Conservation (phyloP, 1,140 invertebrate genomes). For the Melipona quadrifasciata region DNA sequence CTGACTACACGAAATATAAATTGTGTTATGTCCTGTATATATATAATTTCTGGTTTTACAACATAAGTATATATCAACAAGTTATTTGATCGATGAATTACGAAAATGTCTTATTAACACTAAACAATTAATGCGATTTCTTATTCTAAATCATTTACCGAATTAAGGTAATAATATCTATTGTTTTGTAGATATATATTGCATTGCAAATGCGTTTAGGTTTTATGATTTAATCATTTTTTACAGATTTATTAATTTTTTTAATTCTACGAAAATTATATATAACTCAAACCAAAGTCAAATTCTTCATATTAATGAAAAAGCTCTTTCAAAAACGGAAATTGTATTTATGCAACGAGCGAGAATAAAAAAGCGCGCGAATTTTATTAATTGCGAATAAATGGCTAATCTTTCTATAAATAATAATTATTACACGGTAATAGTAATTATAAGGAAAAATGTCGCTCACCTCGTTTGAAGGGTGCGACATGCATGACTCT, state of each 20-base stretch:
- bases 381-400: slow-evolving; percentile 29
- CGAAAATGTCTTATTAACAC: not conserved
- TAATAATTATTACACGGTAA: not conserved
- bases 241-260: not conserved
- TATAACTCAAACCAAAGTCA: no score
- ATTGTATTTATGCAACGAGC: slow-evolving; percentile 32
- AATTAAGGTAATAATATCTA: not conserved
- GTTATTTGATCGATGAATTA: slow-evolving; percentile 2
- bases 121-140: not conserved
- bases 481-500: slow-evolving; percentile 82
- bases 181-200: not conserved
- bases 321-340: slow-evolving; percentile 1
- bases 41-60: slow-evolving; percentile 9
- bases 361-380: slow-evolving; percentile 38
- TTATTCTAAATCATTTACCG: not conserved
- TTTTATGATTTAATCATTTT: not conserved
- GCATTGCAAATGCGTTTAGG: not conserved
- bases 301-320: not conserved
- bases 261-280: not conserved
- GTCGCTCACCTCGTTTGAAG: slow-evolving; percentile 80
- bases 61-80: not conserved
- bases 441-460: not conserved
- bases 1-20: not conserved
- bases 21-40: not conserved
- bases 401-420: not conserved